Evolutionary conservation across 2,113 vertebrate genomes (phyloP).

Genomic region (Lepus europaeus): DNA sequence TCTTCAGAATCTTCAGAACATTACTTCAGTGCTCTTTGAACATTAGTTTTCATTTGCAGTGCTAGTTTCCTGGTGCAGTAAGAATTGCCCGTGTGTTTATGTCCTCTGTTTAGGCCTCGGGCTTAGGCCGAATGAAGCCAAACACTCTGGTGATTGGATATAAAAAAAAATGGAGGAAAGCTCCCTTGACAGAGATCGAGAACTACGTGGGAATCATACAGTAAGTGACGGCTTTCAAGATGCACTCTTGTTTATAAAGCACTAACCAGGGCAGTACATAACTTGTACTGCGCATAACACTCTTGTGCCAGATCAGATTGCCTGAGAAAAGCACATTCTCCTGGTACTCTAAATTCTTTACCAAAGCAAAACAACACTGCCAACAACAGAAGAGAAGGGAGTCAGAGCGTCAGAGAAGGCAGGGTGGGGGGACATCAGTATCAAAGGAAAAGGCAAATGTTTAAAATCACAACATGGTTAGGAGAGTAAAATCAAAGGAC

Average conservation of each 20-base stretch:
- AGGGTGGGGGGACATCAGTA: not conserved
- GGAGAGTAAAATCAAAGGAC: conserved; percentile 19
- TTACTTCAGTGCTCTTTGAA: conserved; percentile 83
- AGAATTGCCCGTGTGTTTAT: conserved; percentile 75
- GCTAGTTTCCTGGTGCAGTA: conserved; percentile 66
- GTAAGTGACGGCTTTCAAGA: conserved; percentile 89
- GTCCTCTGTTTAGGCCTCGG: conserved; percentile 91
- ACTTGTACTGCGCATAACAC: not conserved
- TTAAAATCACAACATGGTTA: not conserved
- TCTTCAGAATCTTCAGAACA: conserved; percentile 85
- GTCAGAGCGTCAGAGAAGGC: not conserved
- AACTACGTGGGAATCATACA: conserved; percentile 96
- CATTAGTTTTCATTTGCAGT: conserved; percentile 85
- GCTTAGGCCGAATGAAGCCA: conserved; percentile 96
- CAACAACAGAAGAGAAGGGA: not conserved
- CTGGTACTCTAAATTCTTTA: conserved; percentile 21
- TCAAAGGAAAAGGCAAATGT: conserved; percentile 37
- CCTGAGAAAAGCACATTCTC: not conserved
- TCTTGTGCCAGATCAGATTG: not conserved
- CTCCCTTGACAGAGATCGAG: conserved; percentile 88
- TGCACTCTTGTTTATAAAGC: not conserved
- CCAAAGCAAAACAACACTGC: not conserved
- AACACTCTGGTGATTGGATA: conserved; percentile 97
- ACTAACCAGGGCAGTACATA: not conserved
- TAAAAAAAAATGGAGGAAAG: conserved; percentile 95